A percentile compares a stretch with the other conserved stretches of the same genome.
Conservation (phyloP, 2,888 invertebrate genomes). For the Zeuzera pyrina region DNA sequence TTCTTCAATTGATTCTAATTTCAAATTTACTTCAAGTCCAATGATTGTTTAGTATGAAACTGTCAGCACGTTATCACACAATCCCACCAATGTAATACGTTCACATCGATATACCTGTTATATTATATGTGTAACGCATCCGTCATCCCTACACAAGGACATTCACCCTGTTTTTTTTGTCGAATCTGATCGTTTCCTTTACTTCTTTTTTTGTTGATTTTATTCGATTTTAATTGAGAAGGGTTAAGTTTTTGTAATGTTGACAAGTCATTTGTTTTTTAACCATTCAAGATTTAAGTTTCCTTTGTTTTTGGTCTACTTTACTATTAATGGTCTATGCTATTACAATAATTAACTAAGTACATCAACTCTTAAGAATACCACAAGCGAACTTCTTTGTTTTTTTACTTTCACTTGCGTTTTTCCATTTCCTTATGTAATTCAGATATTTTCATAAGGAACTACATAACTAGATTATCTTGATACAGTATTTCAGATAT, state of each 20-base stretch:
- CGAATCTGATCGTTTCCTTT: constrained; percentile 49
- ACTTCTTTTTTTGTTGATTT: constrained; percentile 27
- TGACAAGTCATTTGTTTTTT: constrained; percentile 55
- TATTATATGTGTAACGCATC: constrained; percentile 32
- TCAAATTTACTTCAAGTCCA: too few relatives aligned
- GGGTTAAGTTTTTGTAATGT: constrained; percentile 41
- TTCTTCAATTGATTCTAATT: too few relatives aligned
- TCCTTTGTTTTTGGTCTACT: constrained; percentile 26
- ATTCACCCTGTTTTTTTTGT: constrained; percentile 55
- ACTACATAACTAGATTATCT: too few relatives aligned
- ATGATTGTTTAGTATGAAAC: too few relatives aligned
- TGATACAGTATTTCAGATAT: too few relatives aligned
- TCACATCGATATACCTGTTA: too few relatives aligned
- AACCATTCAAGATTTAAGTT: too few relatives aligned
- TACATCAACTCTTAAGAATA: neutral
- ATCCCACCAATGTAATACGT: too few relatives aligned
- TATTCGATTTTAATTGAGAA: constrained; percentile 52
- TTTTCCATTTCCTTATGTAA: neutral
- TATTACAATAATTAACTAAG: neutral
- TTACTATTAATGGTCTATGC: neutral
- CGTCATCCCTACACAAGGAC: constrained; percentile 43
- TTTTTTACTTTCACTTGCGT: neutral
- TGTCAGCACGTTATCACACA: too few relatives aligned
- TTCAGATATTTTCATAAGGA: too few relatives aligned
- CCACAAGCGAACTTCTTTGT: neutral